Evolutionary conservation across 1,140 invertebrate species (phyloP).

Genomic region (Drosophila orena): DNA sequence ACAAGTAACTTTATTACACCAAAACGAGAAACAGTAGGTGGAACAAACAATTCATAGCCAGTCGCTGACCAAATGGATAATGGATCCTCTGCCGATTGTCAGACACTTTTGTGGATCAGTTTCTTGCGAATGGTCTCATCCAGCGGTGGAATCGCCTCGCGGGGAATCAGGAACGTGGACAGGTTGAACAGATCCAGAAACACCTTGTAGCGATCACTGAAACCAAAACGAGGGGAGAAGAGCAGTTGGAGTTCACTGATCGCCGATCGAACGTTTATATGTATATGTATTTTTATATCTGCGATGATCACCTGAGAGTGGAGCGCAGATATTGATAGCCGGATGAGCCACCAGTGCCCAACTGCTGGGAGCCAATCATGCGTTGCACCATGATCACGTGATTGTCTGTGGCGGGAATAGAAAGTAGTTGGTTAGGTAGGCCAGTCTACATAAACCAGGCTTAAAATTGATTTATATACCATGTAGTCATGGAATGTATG

Average conservation of each 20-base stretch:
- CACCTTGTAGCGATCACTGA: constrained; percentile 98
- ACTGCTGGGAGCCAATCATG: constrained; percentile 98
- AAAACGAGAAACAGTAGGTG: background rate
- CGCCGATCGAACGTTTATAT: too few relatives aligned
- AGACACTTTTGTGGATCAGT: constrained; percentile 65
- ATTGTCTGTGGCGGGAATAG: constrained; percentile 90
- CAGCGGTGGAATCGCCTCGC: constrained; percentile 95
- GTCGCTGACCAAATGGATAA: too few relatives aligned
- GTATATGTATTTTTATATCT: background rate
- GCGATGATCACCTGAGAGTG: constrained; percentile 93
- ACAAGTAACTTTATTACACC: constrained; percentile 3
- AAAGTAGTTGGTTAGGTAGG: constrained; percentile 6
- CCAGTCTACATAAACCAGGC: too few relatives aligned
- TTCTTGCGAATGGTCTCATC: constrained; percentile 88
- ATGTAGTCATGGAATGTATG: too few relatives aligned
- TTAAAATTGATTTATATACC: too few relatives aligned
- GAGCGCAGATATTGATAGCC: constrained; percentile 99
- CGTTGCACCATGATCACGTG: constrained; percentile 99
- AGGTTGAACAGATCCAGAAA: constrained; percentile 99
- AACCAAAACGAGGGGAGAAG: constrained; percentile 67
- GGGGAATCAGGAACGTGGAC: constrained; percentile 97
- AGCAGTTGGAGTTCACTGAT: background rate
- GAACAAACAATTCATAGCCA: constrained; percentile 1
- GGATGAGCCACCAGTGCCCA: constrained; percentile 98
- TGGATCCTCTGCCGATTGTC: background rate